A percentile compares a stretch with the other conserved stretches of the same genome.
These are phyloP conservation scores for Aporophyla nigra DNA, from an alignment of 2,888 invertebrate species.

Conservation along the genomic window DNA sequence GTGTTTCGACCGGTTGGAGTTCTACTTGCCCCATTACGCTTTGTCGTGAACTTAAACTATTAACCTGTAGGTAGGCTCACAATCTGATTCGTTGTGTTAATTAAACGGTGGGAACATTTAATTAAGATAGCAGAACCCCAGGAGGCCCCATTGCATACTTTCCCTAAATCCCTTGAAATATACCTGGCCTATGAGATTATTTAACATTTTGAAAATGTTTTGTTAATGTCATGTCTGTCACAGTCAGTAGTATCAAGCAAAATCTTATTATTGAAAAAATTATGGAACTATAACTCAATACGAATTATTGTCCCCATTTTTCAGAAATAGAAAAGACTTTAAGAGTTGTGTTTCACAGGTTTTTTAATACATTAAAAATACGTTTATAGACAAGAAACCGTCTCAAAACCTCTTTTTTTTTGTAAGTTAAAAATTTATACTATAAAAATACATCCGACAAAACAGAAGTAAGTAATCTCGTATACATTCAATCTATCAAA, in stretches of 20 bases:
- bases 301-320: slow-evolving; percentile 18
- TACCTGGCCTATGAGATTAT: neutral
- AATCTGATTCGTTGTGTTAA: slow-evolving; percentile 48
- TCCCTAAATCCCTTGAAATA: slow-evolving; percentile 36
- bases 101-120: slow-evolving; percentile 50
- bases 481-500: slow-evolving; percentile 33
- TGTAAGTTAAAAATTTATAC: neutral
- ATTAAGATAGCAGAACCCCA: slow-evolving; percentile 47
- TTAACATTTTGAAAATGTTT: slow-evolving; percentile 28
- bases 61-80: slow-evolving; percentile 44
- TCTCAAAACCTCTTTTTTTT: neutral
- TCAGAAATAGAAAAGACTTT: neutral
- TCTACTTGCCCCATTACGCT: neutral
- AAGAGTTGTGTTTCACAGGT: neutral
- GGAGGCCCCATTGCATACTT: slow-evolving; percentile 38
- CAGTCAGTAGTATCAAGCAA: slow-evolving; percentile 1
- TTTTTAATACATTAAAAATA: neutral
- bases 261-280: neutral
- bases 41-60: slow-evolving; percentile 27
- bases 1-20: neutral
- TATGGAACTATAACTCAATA: too few relatives aligned
- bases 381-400: neutral
- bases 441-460: neutral
- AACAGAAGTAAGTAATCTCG: neutral
- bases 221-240: slow-evolving; percentile 3